Conservation (phyloP, 2,888 invertebrate genomes). For the Calameuta idolon region DNA sequence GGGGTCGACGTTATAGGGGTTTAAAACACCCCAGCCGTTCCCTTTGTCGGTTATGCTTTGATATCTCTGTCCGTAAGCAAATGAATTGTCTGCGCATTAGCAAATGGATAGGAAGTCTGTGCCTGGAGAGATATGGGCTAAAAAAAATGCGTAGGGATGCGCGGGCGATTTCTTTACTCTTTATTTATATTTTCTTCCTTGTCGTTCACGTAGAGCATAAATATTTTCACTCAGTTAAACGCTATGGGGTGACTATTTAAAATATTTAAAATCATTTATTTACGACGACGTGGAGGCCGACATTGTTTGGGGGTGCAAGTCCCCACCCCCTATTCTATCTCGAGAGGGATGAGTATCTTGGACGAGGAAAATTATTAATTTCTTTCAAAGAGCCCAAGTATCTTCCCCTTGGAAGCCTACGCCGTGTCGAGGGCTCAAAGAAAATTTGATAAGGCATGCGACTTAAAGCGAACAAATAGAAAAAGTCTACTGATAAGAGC, state of each 20-base stretch:
- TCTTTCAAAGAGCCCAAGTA: conserved; percentile 9
- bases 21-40: conserved; percentile 29
- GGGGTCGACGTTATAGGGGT: conserved; percentile 55
- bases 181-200: not conserved
- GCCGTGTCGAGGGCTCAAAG: conserved; percentile 1
- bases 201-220: conserved; percentile 44
- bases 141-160: conserved; percentile 30
- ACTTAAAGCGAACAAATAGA: not conserved
- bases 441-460: conserved; percentile 17
- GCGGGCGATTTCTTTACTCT: not conserved
- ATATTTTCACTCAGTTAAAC: conserved; percentile 54
- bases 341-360: not conserved
- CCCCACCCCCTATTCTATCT: not conserved
- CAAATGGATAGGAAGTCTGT: not conserved
- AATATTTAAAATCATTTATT: conserved; percentile 19
- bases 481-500: conserved; percentile 1
- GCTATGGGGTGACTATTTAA: conserved; percentile 38
- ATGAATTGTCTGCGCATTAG: conserved; percentile 49
- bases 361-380: conserved; percentile 16
- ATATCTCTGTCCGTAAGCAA: conserved; percentile 47
- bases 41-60: conserved; percentile 38
- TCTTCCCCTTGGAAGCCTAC: conserved; percentile 4
- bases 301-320: conserved; percentile 10
- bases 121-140: not conserved
- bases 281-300: not conserved